Evolutionary conservation across 2,113 vertebrate genomes (phyloP).

Genomic region (Delphinapterus leucas): DNA sequence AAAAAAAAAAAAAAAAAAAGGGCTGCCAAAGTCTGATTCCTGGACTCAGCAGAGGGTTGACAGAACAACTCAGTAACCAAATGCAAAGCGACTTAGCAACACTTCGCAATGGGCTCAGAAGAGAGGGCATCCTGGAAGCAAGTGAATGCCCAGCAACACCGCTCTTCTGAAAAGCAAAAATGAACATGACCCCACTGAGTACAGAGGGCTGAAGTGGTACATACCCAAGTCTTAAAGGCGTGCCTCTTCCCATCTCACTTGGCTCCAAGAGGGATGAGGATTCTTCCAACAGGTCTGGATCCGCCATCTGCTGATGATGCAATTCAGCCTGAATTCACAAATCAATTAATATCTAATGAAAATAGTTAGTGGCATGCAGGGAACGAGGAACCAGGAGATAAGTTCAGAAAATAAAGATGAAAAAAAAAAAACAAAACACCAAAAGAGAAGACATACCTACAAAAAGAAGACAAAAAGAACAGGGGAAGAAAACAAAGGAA

Average conservation of each 20-base stretch:
- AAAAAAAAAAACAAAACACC: neutral
- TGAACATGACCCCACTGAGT: neutral
- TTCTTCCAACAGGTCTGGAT: conserved; percentile 97
- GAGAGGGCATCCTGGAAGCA: neutral
- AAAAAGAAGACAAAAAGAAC: neutral
- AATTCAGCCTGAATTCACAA: conserved; percentile 93
- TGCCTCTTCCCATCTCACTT: conserved; percentile 88
- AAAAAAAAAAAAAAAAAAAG: neutral
- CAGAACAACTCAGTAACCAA: neutral
- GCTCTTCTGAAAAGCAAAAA: neutral
- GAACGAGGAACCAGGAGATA: conserved; percentile 84
- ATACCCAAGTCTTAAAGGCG: conserved; percentile 95
- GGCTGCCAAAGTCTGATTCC: neutral
- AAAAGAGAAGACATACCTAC: conserved; percentile 53
- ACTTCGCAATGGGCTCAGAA: neutral
- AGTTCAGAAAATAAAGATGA: conserved; percentile 67
- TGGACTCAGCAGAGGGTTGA: neutral
- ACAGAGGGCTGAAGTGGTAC: neutral
- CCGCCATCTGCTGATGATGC: conserved; percentile 97
- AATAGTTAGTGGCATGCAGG: conserved; percentile 91
- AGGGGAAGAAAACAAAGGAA: neutral
- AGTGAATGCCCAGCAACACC: neutral
- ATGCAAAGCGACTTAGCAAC: neutral
- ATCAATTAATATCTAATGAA: conserved; percentile 92
- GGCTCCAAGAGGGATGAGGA: conserved; percentile 93